Conservation (phyloP, 1,140 invertebrate species). For the Colletes latitarsis region DNA sequence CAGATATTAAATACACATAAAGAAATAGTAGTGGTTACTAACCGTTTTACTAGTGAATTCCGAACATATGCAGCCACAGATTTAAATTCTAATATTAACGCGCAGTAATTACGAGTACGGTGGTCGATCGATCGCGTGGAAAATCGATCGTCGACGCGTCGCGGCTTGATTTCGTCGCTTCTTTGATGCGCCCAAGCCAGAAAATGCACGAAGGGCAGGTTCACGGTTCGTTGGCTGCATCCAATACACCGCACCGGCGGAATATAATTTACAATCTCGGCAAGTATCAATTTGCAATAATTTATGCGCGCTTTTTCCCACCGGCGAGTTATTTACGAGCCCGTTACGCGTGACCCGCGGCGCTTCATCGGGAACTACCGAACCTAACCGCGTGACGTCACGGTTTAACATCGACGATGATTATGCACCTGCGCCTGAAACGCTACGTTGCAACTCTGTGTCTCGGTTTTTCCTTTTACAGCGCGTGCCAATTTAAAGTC, state of each 20-base stretch:
- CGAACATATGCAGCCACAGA: too few species aligned
- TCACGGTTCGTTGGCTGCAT: conserved; percentile 56
- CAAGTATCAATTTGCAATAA: conserved; percentile 39
- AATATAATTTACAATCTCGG: conserved; percentile 62
- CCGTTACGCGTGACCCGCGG: not conserved
- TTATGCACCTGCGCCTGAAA: not conserved
- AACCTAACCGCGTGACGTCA: not conserved
- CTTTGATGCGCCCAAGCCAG: conserved; percentile 58
- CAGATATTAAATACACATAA: too few species aligned
- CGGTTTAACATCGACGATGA: too few species aligned
- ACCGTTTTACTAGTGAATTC: too few species aligned
- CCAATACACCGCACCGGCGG: conserved; percentile 43
- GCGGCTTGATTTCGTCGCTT: conserved; percentile 57
- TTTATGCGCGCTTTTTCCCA: conserved; percentile 44
- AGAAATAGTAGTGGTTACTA: too few species aligned
- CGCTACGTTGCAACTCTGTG: not conserved
- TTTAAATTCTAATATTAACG: too few species aligned
- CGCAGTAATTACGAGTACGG: too few species aligned
- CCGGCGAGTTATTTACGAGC: conserved; percentile 21
- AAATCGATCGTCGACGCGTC: not conserved
- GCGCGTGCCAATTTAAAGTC: too few species aligned
- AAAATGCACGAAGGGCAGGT: conserved; percentile 56
- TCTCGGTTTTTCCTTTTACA: not conserved
- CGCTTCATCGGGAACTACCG: not conserved
- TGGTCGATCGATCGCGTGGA: not conserved